These are phyloP conservation scores for Dolichomitus sp. DNA, from an alignment of 2,888 invertebrate species.

Conservation along the genomic window DNA sequence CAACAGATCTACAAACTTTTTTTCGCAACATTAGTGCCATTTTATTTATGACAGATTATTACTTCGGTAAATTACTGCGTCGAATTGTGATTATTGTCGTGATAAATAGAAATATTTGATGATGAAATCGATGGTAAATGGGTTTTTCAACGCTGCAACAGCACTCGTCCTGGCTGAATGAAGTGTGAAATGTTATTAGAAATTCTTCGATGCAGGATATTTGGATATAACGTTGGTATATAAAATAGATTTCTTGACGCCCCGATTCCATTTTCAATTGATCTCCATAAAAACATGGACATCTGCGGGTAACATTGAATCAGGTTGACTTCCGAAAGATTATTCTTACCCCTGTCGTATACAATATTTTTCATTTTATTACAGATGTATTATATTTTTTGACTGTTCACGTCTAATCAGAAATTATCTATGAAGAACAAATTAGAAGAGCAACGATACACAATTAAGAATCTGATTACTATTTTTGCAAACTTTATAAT, in stretches of 20 bases:
- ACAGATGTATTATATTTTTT: too few relatives aligned
- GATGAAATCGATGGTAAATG: neutral
- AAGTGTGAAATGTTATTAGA: neutral
- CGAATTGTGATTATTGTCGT: neutral
- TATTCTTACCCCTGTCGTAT: too few relatives aligned
- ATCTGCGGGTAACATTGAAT: too few relatives aligned
- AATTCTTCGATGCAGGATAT: too few relatives aligned
- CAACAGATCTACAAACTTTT: constrained; percentile 51
- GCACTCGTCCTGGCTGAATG: neutral
- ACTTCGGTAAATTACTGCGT: neutral
- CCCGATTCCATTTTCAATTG: neutral
- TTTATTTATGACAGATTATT: neutral
- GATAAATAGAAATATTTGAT: neutral
- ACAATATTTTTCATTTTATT: too few relatives aligned
- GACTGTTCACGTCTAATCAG: too few relatives aligned
- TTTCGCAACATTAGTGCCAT: constrained; percentile 3
- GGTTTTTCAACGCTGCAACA: neutral
- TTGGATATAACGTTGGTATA: too few relatives aligned
- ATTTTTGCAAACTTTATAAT: neutral
- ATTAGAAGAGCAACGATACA: too few relatives aligned
- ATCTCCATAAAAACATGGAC: too few relatives aligned
- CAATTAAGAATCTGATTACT: too few relatives aligned
- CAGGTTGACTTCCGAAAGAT: too few relatives aligned
- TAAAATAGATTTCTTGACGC: neutral
- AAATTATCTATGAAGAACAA: too few relatives aligned